phyloP scores from a whole-genome alignment of 2,797 vertebrate genomes.

The Pelochelys cantorii region DNA sequence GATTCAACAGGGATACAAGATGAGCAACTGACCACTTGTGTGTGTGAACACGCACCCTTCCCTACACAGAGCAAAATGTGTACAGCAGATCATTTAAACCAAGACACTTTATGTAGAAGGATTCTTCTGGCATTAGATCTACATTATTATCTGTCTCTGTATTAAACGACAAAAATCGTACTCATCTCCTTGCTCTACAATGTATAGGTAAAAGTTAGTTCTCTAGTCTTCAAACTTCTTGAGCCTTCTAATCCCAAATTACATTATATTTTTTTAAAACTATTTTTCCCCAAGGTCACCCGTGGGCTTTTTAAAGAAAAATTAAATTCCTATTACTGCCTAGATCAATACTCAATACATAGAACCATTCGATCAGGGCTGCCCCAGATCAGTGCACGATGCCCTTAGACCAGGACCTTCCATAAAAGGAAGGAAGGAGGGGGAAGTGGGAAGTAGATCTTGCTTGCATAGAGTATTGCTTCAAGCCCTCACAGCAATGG shows the following conservation, averaged over 20 bases:
- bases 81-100: background rate
- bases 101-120: background rate
- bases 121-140: slow-evolving; percentile 8
- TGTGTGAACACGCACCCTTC: background rate
- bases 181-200: background rate
- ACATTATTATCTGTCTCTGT: background rate
- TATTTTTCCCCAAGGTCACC: slow-evolving; percentile 14
- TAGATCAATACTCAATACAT: slow-evolving; percentile 35
- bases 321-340: slow-evolving; percentile 50
- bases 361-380: background rate
- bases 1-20: background rate
- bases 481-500: background rate
- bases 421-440: background rate
- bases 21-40: background rate
- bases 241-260: background rate
- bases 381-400: background rate
- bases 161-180: background rate
- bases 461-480: background rate
- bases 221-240: background rate
- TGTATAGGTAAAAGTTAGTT: background rate
- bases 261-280: background rate
- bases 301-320: slow-evolving; percentile 48
- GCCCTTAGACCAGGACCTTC: background rate
- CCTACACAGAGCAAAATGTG: background rate
- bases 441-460: background rate